Evolutionary conservation across 2,113 vertebrate genomes (phyloP).

Genomic region (Chunga burmeisteri): DNA sequence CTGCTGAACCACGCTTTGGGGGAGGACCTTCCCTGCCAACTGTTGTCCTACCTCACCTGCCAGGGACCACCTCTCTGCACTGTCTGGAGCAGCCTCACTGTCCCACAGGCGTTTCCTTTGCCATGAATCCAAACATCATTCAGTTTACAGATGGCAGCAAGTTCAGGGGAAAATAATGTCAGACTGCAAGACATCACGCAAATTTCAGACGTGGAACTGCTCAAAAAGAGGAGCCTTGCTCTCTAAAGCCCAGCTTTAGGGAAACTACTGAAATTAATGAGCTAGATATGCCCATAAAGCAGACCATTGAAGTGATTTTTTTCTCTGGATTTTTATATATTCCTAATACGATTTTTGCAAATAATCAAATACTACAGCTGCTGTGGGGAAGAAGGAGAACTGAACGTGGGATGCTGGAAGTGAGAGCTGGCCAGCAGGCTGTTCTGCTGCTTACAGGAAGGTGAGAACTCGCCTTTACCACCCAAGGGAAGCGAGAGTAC

Average conservation of each 20-base stretch:
- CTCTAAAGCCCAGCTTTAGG: neutral
- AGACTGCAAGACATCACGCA: neutral
- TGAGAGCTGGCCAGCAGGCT: rapidly evolving
- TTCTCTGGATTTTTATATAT: neutral
- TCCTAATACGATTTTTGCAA: neutral
- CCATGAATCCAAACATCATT: neutral
- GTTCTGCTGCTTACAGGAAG: neutral
- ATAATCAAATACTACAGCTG: neutral
- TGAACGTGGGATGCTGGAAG: neutral
- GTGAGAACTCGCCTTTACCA: neutral
- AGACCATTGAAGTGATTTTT: neutral
- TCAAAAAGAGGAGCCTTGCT: neutral
- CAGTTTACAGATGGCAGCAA: neutral
- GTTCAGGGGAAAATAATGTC: neutral
- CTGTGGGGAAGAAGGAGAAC: neutral
- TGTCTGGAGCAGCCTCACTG: neutral
- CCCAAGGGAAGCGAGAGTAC: neutral
- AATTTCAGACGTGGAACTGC: neutral
- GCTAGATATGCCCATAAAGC: neutral
- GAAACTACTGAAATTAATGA: neutral
- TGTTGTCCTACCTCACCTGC: neutral
- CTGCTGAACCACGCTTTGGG: neutral
- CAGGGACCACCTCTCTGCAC: neutral
- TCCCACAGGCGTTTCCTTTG: neutral
- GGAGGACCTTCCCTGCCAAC: neutral